These are phyloP conservation scores for Melipona quadrifasciata DNA, from an alignment of 1,140 invertebrate genomes.

Conservation along the genomic window DNA sequence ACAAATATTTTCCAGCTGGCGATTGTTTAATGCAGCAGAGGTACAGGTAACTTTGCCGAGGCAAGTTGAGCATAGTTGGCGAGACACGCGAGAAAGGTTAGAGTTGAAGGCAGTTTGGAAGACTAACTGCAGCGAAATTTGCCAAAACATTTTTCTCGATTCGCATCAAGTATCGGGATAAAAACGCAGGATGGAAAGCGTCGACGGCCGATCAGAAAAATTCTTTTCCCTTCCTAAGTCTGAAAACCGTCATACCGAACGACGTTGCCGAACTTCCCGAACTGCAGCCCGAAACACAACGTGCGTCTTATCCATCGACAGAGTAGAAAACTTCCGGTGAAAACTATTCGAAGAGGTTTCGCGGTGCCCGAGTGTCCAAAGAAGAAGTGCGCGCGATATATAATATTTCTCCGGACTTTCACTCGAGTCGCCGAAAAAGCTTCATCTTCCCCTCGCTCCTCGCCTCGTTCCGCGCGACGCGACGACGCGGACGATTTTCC, in stretches of 20 bases:
- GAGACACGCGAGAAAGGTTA: conserved; percentile 55
- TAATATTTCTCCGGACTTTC: not conserved
- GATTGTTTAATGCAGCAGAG: not conserved
- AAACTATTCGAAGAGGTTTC: not conserved
- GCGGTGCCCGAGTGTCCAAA: not conserved
- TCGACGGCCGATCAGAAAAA: conserved; percentile 53
- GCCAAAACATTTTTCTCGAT: conserved; percentile 54
- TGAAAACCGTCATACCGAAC: conserved; percentile 19
- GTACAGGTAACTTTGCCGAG: not conserved
- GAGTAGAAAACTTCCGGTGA: not conserved
- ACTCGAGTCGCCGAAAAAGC: no score
- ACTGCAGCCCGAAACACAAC: conserved; percentile 10
- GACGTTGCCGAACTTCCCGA: conserved; percentile 28
- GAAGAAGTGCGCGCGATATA: not conserved
- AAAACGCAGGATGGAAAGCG: conserved; percentile 49
- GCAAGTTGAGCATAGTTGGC: conserved; percentile 26
- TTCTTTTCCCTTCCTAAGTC: conserved; percentile 13
- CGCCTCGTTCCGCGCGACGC: no score
- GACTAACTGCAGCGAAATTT: conserved; percentile 58
- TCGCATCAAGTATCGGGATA: conserved; percentile 34
- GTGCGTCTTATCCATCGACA: not conserved
- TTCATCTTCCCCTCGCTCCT: not conserved
- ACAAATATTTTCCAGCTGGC: not conserved
- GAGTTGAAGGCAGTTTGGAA: conserved; percentile 54
- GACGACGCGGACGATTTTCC: not conserved